A percentile compares a stretch with the other conserved stretches of the same genome.
These are phyloP conservation scores for Drosophila gaucha DNA, from an alignment of 2,888 invertebrate genomes.

Conservation along the genomic window DNA sequence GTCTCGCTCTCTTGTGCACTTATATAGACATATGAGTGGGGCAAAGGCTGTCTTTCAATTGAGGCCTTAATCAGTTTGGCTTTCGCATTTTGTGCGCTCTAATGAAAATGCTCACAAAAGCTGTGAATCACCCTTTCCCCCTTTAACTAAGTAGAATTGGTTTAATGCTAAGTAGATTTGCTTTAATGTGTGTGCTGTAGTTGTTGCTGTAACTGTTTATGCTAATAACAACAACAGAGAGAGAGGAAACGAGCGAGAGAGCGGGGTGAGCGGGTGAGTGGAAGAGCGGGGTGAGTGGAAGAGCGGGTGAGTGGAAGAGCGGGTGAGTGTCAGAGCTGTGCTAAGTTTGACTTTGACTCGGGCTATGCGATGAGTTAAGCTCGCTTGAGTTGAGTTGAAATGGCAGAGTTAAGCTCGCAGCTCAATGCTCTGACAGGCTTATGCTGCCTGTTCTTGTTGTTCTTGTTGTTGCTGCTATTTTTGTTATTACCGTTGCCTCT, in stretches of 20 bases:
- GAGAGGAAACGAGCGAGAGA: background rate
- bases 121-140: background rate
- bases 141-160: slow-evolving; percentile 62
- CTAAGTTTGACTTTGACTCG: slow-evolving; percentile 46
- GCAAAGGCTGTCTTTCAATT: slow-evolving; percentile 56
- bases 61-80: slow-evolving; percentile 76
- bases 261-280: background rate
- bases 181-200: slow-evolving; percentile 48
- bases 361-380: slow-evolving; percentile 39
- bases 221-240: slow-evolving; percentile 27
- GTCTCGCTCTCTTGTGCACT: slow-evolving; percentile 34
- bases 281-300: background rate
- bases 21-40: slow-evolving; percentile 29
- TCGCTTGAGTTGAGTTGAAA: slow-evolving; percentile 49
- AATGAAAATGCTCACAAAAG: slow-evolving; percentile 60
- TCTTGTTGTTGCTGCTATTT: slow-evolving; percentile 3
- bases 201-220: slow-evolving; percentile 33
- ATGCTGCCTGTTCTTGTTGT: slow-evolving; percentile 2
- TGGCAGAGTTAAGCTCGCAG: slow-evolving; percentile 54
- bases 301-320: background rate
- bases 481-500: slow-evolving; percentile 1
- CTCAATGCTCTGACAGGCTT: slow-evolving; percentile 54
- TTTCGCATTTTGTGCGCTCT: slow-evolving; percentile 67
- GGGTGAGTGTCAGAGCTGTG: slow-evolving; percentile 16
- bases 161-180: slow-evolving; percentile 76